Evolutionary conservation across 1,140 invertebrate genomes (phyloP).

Genomic region (Subanguina moxae): DNA sequence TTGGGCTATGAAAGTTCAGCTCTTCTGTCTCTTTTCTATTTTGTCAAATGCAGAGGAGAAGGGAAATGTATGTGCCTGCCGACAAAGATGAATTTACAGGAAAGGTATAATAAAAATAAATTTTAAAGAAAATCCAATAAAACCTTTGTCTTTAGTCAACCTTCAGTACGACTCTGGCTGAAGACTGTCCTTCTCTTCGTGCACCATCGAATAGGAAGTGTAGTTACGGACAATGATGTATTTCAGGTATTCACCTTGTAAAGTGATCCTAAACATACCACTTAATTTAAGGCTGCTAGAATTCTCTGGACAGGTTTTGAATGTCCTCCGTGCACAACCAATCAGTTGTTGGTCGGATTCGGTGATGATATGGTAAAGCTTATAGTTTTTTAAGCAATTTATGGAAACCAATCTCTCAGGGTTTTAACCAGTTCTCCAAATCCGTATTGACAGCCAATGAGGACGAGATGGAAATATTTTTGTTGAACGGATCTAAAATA

Average conservation of each 20-base stretch:
- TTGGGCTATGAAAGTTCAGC: background rate
- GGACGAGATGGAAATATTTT: background rate
- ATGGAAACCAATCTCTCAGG: background rate
- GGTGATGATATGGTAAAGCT: background rate
- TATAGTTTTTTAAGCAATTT: background rate
- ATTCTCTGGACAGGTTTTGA: background rate
- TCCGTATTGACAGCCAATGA: background rate
- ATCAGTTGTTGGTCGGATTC: background rate
- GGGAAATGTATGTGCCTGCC: background rate
- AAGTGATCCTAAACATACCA: background rate
- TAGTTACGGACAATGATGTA: background rate
- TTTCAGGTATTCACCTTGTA: background rate
- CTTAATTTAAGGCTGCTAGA: background rate
- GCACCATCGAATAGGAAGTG: background rate
- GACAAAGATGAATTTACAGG: background rate
- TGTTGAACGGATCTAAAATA: background rate
- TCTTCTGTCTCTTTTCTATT: background rate
- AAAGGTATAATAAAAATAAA: background rate
- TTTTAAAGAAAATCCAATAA: background rate
- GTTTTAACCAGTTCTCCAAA: conserved; percentile 2
- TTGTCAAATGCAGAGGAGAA: background rate
- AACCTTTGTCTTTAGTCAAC: background rate
- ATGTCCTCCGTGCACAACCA: background rate
- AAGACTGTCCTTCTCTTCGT: background rate
- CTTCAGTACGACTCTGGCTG: background rate